phyloP scores from a whole-genome alignment of 2,113 vertebrate species.

The Piaya cayana region DNA sequence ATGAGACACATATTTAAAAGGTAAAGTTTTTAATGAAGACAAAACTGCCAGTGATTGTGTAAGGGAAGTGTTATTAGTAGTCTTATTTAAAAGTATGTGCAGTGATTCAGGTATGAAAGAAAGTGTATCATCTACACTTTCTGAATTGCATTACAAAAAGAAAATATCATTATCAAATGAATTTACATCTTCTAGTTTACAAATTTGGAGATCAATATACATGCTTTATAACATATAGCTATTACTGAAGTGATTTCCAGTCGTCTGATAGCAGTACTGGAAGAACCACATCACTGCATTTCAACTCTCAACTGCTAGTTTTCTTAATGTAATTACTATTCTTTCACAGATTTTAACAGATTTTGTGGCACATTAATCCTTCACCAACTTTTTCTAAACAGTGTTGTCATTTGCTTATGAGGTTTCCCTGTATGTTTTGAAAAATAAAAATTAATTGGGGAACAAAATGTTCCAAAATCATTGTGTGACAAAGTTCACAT shows the following conservation, averaged over 20 bases:
- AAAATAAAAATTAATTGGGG: not conserved
- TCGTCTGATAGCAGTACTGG: not conserved
- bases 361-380: not conserved
- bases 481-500: not conserved
- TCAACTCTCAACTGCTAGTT: not conserved
- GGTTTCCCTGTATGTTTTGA: not conserved
- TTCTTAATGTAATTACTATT: not conserved
- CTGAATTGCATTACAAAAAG: not conserved
- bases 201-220: not conserved
- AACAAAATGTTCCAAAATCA: not conserved
- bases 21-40: not conserved
- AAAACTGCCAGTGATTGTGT: not conserved
- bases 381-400: not conserved
- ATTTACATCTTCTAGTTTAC: not conserved
- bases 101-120: not conserved
- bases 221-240: not conserved
- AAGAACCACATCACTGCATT: not conserved
- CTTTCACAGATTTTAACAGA: not conserved
- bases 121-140: not conserved
- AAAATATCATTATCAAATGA: not conserved
- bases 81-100: not conserved
- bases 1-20: not conserved
- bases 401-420: not conserved
- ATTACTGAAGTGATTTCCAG: not conserved
- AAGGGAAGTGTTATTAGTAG: not conserved